phyloP scores from a whole-genome alignment of 2,888 invertebrate genomes.

The Pocota personata region DNA sequence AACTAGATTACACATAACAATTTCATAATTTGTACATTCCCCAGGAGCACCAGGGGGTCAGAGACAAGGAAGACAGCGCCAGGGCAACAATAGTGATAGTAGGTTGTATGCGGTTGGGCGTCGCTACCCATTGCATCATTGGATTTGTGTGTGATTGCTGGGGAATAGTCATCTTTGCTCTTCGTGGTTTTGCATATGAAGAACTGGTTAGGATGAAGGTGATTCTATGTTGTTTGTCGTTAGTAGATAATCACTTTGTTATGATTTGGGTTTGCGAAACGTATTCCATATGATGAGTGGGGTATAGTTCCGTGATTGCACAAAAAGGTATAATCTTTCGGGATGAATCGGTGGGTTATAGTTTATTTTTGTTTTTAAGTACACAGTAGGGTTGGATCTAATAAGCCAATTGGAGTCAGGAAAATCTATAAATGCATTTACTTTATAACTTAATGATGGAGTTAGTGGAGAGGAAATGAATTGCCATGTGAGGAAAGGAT shows the following conservation, averaged over 20 bases:
- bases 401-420: constrained; percentile 34
- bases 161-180: constrained; percentile 10
- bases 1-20: constrained; percentile 63
- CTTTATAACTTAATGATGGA: constrained; percentile 12
- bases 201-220: not conserved
- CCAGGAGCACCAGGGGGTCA: not conserved
- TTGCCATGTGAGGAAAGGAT: not conserved
- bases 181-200: constrained; percentile 4
- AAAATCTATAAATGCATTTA: constrained; percentile 25
- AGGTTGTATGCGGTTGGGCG: constrained; percentile 40
- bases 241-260: constrained; percentile 56
- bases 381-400: constrained; percentile 1
- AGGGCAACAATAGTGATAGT: not conserved
- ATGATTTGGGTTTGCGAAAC: constrained; percentile 27
- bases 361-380: not conserved
- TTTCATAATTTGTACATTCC: constrained; percentile 48
- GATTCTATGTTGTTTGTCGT: constrained; percentile 26
- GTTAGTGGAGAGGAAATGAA: not conserved
- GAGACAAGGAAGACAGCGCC: not conserved
- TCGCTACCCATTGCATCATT: constrained; percentile 35
- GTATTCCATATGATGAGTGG: not conserved
- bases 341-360: not conserved
- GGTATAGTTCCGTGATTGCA: not conserved
- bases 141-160: constrained; percentile 48
- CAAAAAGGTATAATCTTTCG: constrained; percentile 11